These are phyloP conservation scores for Argentina silus DNA, from an alignment of 2,797 vertebrate genomes.

Conservation along the genomic window DNA sequence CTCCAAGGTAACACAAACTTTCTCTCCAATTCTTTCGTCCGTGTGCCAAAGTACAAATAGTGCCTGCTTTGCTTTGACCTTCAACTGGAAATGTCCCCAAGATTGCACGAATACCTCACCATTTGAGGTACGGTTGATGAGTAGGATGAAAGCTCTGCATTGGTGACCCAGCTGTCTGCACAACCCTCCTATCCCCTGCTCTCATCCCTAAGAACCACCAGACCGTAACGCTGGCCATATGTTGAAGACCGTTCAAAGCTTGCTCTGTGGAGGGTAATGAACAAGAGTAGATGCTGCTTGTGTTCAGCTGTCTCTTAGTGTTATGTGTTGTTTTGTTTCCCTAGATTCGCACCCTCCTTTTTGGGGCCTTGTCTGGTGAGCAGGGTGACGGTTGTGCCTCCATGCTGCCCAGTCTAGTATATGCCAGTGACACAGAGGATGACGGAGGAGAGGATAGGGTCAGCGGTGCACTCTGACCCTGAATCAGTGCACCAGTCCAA, in stretches of 20 bases:
- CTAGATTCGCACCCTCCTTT: constrained; percentile 87
- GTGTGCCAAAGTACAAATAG: constrained; percentile 15
- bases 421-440: constrained; percentile 83
- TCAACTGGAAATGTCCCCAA: constrained; percentile 27
- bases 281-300: neutral
- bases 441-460: constrained; percentile 40
- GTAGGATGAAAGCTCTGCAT: constrained; percentile 10
- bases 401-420: constrained; percentile 72
- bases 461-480: constrained; percentile 28
- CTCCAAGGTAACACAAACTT: constrained; percentile 54
- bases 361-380: constrained; percentile 79
- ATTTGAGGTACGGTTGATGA: constrained; percentile 2
- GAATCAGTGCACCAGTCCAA: neutral
- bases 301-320: neutral
- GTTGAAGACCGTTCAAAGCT: neutral
- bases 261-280: neutral
- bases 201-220: neutral
- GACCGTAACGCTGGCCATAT: neutral
- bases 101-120: constrained; percentile 19
- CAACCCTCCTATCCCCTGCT: neutral
- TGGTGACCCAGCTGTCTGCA: neutral
- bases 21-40: no score
- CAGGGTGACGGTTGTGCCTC: constrained; percentile 27
- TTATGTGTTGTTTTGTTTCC: constrained; percentile 21
- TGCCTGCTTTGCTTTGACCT: constrained; percentile 27